Evolutionary conservation across 64 coral and sea anemone species (phyloP).

Genomic region (Pocillopora verrucosa): DNA sequence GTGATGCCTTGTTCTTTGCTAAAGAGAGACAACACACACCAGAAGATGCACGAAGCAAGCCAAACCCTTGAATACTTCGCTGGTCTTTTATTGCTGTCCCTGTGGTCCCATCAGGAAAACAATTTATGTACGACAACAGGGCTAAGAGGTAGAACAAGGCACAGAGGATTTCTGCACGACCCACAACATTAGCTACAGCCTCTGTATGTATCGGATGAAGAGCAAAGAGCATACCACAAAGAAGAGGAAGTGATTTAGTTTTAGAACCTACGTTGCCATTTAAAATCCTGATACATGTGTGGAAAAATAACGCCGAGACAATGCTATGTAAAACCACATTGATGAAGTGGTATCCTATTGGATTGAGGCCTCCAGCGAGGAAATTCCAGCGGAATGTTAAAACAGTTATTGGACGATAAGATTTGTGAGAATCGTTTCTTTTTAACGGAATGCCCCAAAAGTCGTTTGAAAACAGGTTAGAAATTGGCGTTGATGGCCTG

Average conservation of each 20-base stretch:
- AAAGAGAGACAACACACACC: constrained; percentile 47
- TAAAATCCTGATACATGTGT: constrained; percentile 59
- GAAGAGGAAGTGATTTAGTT: not conserved
- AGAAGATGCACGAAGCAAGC: constrained; percentile 43
- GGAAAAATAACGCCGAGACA: constrained; percentile 52
- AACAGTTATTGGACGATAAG: constrained; percentile 74
- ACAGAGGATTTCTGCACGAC: constrained; percentile 63
- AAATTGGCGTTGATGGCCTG: constrained; percentile 53
- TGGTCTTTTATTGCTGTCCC: constrained; percentile 9
- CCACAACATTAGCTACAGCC: constrained; percentile 71
- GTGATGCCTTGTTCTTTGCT: constrained; percentile 84
- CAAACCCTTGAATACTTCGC: constrained; percentile 53
- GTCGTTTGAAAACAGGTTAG: constrained; percentile 67
- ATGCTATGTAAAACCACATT: constrained; percentile 60
- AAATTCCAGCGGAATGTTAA: constrained; percentile 79
- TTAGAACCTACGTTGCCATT: not conserved
- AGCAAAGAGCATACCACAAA: constrained; percentile 65
- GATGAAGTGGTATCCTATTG: constrained; percentile 61
- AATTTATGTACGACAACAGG: constrained; percentile 67
- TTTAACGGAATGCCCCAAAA: constrained; percentile 77
- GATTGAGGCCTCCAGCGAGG: constrained; percentile 61
- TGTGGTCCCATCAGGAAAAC: constrained; percentile 4
- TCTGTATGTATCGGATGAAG: constrained; percentile 86
- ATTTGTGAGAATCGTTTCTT: constrained; percentile 76
- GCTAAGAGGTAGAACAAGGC: constrained; percentile 69